Conservation (phyloP, 1,140 invertebrate species). For the Ylistrum balloti region DNA sequence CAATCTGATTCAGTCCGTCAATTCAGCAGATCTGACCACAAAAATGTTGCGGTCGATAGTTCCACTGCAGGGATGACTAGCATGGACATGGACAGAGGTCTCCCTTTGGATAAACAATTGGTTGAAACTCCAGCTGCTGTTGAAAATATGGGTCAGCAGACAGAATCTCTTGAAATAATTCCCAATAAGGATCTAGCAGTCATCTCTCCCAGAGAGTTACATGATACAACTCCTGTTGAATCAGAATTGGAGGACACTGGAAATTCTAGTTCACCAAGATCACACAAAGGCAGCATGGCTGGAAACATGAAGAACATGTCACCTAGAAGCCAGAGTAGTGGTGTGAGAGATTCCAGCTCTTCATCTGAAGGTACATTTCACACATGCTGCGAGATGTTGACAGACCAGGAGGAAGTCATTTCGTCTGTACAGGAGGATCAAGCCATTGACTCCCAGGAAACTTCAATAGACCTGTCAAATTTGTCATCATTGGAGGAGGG, state of each 20-base stretch:
- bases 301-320: too few species aligned
- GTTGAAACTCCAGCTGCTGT: background rate
- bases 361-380: slow-evolving; percentile 3
- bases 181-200: background rate
- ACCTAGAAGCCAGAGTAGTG: background rate
- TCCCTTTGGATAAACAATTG: background rate
- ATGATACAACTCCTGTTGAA: background rate
- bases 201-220: background rate
- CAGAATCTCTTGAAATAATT: background rate
- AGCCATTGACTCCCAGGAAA: background rate
- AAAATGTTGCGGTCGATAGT: background rate
- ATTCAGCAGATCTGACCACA: background rate
- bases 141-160: background rate
- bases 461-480: background rate
- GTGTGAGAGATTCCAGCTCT: background rate
- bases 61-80: background rate
- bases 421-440: background rate
- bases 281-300: background rate
- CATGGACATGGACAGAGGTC: background rate
- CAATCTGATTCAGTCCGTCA: background rate
- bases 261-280: background rate
- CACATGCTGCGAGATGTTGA: slow-evolving; percentile 13
- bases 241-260: background rate
- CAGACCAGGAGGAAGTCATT: background rate
- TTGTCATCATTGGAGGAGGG: background rate